Evolutionary conservation across 2,113 vertebrate species (phyloP), one percentile per base, ranked within the genome.

Genomic region (Mustelus asterias): DNA sequence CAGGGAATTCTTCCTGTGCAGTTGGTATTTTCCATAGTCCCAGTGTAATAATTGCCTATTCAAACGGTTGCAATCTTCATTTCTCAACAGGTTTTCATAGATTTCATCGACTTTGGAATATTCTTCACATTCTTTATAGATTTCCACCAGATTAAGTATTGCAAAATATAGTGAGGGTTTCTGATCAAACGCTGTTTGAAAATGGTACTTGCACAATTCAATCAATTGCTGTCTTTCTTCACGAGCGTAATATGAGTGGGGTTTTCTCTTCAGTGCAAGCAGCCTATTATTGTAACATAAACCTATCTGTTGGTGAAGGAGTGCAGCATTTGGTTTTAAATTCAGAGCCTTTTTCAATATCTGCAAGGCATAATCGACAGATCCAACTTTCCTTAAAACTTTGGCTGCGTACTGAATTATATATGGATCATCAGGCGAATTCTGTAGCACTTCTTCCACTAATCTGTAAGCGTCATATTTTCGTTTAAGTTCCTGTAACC

Each of bases 341-440:
- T 54, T 37, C 60, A 98, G 86, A 76, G 97, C 97, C 96, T 96
- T 97, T 65, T 96, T 63, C 95, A 98, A 96, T 96, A 97, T 89
- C 2, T 96, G 0, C 8, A 97, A 1, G 78, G 98, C 97, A 96
- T 96, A 97, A 22, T 97, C 78, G 41, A 96, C 4, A 1, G 96
- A 14, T 44, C 96, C 95, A 96, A 97, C 97, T 95, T 80, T 97
- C 96, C 98, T 97, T 95, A 98, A 98, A 97, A 98, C 98, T 83
- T 96, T 98, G 44, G 97, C 98, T 54, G 97, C 97, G 26, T 98
- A 97, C 29, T 97, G 96, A 72, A 97, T 97, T 48, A 98, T 95
- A 78, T 98, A 94, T 22, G 98, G 97, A 37, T 83, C 80, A 89
- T 96, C 58, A 2, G 98, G 97, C 37, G 97, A 96, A 63, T 97